Percentiles rank a stretch among this genome's conserved stretches.
Evolutionary conservation across 2,888 invertebrate genomes (phyloP).

Genomic region (Brachyopa scutellaris): DNA sequence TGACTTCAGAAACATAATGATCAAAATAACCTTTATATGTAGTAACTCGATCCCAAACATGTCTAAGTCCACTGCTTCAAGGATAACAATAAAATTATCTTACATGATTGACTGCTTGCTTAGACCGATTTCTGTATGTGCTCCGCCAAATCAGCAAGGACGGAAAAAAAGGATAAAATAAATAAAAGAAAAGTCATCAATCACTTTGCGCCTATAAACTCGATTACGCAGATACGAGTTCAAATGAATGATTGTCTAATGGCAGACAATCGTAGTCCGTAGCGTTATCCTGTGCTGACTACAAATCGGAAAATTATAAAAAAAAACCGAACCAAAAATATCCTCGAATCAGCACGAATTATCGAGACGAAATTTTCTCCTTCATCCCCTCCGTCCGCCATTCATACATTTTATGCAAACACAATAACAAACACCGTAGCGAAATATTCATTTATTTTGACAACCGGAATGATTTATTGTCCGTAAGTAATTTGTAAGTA

Average conservation of each 20-base stretch:
- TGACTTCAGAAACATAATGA: no score
- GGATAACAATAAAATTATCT: no score
- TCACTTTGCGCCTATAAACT: slow-evolving; percentile 37
- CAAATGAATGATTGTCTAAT: slow-evolving; percentile 64
- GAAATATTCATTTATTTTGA: slow-evolving; percentile 77
- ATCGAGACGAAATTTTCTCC: slow-evolving; percentile 13
- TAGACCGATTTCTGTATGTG: no score
- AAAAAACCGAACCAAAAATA: slow-evolving; percentile 59
- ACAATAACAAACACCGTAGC: slow-evolving; percentile 58
- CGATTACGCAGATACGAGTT: slow-evolving; percentile 61
- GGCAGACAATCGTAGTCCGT: slow-evolving; percentile 41
- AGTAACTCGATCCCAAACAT: no score
- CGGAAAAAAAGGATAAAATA: no score
- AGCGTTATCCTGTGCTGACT: slow-evolving; percentile 73
- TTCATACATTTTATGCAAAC: slow-evolving; percentile 67
- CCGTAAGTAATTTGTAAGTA: slow-evolving; percentile 78
- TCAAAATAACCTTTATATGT: no score
- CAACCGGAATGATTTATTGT: slow-evolving; percentile 81
- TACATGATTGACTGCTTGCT: no score
- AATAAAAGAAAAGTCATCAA: no score
- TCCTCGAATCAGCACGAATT: slow-evolving; percentile 52
- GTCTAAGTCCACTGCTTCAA: no score
- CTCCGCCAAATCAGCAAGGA: no score
- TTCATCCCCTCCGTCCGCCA: slow-evolving; percentile 7
- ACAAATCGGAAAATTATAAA: slow-evolving; percentile 81